phyloP scores from a whole-genome alignment of 1,140 invertebrate species.

The Asobara japonica region DNA sequence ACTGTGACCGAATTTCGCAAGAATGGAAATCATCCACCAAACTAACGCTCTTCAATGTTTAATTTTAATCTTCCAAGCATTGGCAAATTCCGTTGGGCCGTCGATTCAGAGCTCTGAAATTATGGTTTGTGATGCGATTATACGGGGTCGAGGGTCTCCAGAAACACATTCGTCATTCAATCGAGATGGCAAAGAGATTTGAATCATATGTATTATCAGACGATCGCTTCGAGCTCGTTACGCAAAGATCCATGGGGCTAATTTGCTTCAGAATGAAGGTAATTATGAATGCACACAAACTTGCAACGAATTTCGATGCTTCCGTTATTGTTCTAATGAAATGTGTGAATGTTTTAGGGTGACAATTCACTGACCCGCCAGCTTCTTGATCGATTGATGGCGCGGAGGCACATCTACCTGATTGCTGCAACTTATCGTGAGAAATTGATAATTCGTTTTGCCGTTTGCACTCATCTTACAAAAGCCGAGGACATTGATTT shows the following conservation, averaged over 20 bases:
- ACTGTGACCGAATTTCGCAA: not conserved
- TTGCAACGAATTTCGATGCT: not conserved
- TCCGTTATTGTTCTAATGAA: not conserved
- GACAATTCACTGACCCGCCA: conserved; percentile 78
- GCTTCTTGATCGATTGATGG: conserved; percentile 80
- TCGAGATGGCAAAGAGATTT: conserved; percentile 81
- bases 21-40: not conserved
- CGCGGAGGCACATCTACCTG: conserved; percentile 84
- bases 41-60: not conserved
- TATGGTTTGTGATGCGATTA: conserved; percentile 92
- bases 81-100: conserved; percentile 94
- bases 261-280: conserved; percentile 89
- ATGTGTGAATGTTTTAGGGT: conserved; percentile 68
- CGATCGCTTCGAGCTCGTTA: conserved; percentile 81
- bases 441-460: conserved; percentile 83
- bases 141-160: conserved; percentile 86
- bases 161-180: conserved; percentile 79
- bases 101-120: conserved; percentile 89
- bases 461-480: conserved; percentile 79
- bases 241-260: conserved; percentile 79
- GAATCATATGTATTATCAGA: conserved; percentile 76
- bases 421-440: conserved; percentile 77
- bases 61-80: conserved; percentile 70
- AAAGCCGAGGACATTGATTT: conserved; percentile 78
- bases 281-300: conserved; percentile 1